Evolutionary conservation across 2,797 vertebrate species (phyloP).

Genomic region (Sebastes cheni): DNA sequence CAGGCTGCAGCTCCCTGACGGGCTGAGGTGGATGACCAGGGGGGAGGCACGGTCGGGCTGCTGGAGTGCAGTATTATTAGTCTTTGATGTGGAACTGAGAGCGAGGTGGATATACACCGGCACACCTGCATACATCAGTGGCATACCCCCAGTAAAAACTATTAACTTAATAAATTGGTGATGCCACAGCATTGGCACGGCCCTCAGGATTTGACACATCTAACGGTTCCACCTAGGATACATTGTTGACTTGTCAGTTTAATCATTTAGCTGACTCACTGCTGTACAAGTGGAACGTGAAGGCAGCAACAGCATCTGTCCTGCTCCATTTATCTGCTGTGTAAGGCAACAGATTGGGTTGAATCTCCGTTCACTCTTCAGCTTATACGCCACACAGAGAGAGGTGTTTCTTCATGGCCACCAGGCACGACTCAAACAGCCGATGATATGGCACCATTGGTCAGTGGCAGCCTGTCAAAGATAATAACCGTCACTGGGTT

Average conservation of each 20-base stretch:
- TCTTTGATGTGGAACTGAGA: constrained; percentile 60
- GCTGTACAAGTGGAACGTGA: background rate
- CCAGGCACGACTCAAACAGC: constrained; percentile 31
- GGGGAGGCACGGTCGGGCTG: background rate
- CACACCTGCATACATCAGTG: constrained; percentile 18
- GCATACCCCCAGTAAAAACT: constrained; percentile 9
- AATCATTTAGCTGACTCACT: constrained; percentile 25
- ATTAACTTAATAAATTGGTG: constrained; percentile 42
- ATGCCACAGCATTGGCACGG: constrained; percentile 27
- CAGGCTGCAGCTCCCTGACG: constrained; percentile 58
- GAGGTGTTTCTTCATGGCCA: constrained; percentile 39
- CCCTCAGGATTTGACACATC: constrained; percentile 25
- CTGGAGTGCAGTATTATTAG: constrained; percentile 49
- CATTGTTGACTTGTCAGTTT: constrained; percentile 21
- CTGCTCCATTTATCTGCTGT: constrained; percentile 15
- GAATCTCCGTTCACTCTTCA: constrained; percentile 1
- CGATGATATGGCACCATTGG: constrained; percentile 28
- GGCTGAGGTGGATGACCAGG: constrained; percentile 47
- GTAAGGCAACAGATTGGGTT: constrained; percentile 14
- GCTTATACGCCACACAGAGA: background rate
- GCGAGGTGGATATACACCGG: constrained; percentile 15
- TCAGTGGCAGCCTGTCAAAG: constrained; percentile 62
- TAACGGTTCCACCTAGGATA: constrained; percentile 1
- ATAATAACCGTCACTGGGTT: constrained; percentile 41
- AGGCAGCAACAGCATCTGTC: constrained; percentile 8